Base-by-base conservation (phyloP, 2,888 invertebrate species). In the Rhogogaster chlorosoma region DNA sequence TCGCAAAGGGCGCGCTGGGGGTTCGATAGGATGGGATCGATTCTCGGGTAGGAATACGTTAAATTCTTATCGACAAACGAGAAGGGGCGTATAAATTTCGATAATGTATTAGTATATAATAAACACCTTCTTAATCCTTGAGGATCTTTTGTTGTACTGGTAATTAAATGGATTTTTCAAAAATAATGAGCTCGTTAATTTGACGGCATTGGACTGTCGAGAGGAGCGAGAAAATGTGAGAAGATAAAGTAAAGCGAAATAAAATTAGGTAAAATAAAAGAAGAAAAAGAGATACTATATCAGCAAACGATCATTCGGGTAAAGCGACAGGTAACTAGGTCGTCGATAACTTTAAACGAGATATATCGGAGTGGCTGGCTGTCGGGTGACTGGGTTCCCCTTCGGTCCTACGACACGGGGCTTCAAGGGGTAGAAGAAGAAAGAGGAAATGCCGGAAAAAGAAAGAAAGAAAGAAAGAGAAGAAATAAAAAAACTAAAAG, bases 341-440 rank as follows among this genome's bases (percentile, higher is more conserved):
- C 87, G 89, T 88, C 89, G 90, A 91, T 91, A 90, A 89, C 90
- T 91, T 89, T 89, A 90, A 91, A 89, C 88, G 88, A 89, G 89
- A 89, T 90, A 88, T 89, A 90, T 90, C 88, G 89, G 80, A 85
- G 42, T 64, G 83, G 71, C 67, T 42, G 53, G 61, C 75, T 84
- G 78, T 78, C 32, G 26, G 77, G 49, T 32, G 49, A 77, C 49
- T 49, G 67, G 32, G 57, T 61, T 77, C 53, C 49, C 77, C 77
- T 53, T 73, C 77, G 49, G 77, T 36, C 15, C 22, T 22, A 45
- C 38, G 38, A 36, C 18, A 70, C 57, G 77, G 45, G 42, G 67
- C 32, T 83, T 73, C 29, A 29, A 53, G 45, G 32, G 84, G 84
- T 86, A 83, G 75, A 86, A 61, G 84, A n/a, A 36, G 84, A 77